These are phyloP conservation scores for Chalcosyrphus nemorum DNA, from an alignment of 2,888 invertebrate genomes.

Conservation along the genomic window DNA sequence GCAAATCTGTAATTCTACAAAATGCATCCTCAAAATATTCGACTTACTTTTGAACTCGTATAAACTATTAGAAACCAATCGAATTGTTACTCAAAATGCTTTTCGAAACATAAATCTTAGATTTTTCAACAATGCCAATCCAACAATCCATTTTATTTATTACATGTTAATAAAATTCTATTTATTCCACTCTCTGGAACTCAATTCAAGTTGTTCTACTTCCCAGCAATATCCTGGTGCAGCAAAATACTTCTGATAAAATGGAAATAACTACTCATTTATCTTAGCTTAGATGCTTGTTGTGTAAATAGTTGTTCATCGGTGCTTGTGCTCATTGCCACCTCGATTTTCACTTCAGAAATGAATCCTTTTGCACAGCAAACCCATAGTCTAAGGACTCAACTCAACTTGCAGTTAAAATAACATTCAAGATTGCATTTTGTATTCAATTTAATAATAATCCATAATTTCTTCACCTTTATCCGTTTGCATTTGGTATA, in stretches of 20 bases:
- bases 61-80: neutral
- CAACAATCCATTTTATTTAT: slow-evolving; percentile 15
- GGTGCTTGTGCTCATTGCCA: neutral
- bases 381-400: neutral
- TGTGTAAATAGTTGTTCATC: neutral
- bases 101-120: neutral
- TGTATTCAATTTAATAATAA: slow-evolving; percentile 14
- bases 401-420: neutral
- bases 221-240: no score
- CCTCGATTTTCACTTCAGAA: neutral
- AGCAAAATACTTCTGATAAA: neutral
- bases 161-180: neutral
- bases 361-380: neutral
- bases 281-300: neutral
- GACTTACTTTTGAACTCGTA: neutral
- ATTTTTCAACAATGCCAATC: slow-evolving; percentile 12
- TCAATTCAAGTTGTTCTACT: no score
- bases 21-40: neutral
- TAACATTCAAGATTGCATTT: slow-evolving; percentile 14
- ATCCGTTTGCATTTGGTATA: neutral
- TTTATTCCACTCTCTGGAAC: neutral
- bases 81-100: neutral
- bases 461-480: neutral
- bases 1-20: neutral
- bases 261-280: neutral